Conservation (phyloP, 2,797 vertebrate genomes). For the Acomys russatus region DNA sequence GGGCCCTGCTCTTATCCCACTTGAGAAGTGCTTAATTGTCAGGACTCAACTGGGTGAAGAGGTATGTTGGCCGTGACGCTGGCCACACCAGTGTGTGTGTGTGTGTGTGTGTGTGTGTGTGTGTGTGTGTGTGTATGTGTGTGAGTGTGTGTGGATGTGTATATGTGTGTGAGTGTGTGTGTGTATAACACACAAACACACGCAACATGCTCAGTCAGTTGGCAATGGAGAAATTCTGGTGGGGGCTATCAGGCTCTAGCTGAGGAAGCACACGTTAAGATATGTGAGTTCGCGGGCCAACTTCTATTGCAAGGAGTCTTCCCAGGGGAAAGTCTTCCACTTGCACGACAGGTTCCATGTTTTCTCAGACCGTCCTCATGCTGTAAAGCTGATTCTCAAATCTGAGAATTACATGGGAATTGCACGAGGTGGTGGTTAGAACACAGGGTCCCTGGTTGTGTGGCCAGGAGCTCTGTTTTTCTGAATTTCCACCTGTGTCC, state of each 20-base stretch:
- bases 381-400: neutral
- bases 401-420: neutral
- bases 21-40: constrained; percentile 59
- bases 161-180: neutral
- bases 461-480: neutral
- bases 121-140: neutral
- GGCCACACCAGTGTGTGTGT: neutral
- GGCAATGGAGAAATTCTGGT: neutral
- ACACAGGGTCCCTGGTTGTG: neutral
- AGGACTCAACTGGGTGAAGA: constrained; percentile 51
- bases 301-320: neutral
- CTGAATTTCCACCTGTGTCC: neutral
- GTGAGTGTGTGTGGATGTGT: neutral
- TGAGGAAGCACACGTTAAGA: constrained; percentile 4
- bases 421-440: neutral
- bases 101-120: neutral
- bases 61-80: constrained; percentile 13
- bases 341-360: neutral
- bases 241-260: neutral
- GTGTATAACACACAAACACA: no score
- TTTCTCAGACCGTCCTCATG: neutral
- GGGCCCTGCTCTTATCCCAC: constrained; percentile 52
- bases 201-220: neutral
- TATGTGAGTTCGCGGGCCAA: neutral
- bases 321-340: neutral